Base-by-base conservation (phyloP, 2,797 vertebrate genomes). In the Artibeus jamaicensis region DNA sequence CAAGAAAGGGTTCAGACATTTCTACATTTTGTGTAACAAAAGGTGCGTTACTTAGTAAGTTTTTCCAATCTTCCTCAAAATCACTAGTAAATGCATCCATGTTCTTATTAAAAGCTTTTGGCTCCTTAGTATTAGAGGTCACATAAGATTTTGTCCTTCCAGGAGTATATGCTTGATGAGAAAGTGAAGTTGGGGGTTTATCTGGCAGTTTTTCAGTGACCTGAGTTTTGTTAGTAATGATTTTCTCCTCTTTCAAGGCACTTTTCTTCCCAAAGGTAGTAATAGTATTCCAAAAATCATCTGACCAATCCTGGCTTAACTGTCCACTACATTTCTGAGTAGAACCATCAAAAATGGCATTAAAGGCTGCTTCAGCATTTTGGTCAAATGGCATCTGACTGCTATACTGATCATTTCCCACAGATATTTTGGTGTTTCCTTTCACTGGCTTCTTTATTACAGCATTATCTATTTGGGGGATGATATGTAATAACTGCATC, bases 331-430 rank as follows among this genome's bases (percentile, higher is more conserved):
- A 89, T 1, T 97, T 98, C 96, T 99, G 99, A 3, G 99, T 99
- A 3, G 99, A 98, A 24, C 98, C 98, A 74, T 99, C 99, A 88
- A 99, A 99, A 90, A 99, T 98, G 32, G 99, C 98, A 94, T 98
- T 99, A 86, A 99, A 96, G 67, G 99, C 99, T 32, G 98, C 98
- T 34, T 99, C 99, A 95, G 97, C 91, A 10, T 98, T 98, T 15
- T 97, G 98, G 94, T 99, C 98, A 65, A 98, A 62, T 9, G 98
- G 95, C 48, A 81, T 97, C 3, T 97, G 95, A 81, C 91, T 97
- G 86, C 29, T 97, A 3, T 42, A 79, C 0, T 96, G 97, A 79
- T 95, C 92, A 39, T 96, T 46, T 79, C 55, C 83, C 39, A 89
- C 74, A 10, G 86, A 15, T 21, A 81, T 92, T 9, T 57, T 82